Evolutionary conservation across 2,888 invertebrate genomes (phyloP).

Genomic region (Bombylius major): DNA sequence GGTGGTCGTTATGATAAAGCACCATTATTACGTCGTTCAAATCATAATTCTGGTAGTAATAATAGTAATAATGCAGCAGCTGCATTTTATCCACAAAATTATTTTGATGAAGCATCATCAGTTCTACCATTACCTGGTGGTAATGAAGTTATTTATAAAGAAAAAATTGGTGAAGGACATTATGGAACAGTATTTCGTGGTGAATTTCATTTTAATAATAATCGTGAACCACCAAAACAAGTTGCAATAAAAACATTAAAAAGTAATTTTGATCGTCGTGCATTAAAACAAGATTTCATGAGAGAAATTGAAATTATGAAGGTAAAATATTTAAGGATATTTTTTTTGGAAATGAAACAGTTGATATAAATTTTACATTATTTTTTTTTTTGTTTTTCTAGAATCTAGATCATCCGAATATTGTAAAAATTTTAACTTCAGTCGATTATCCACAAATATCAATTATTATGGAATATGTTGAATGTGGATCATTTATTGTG

Average conservation of each 20-base stretch:
- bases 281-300: slow-evolving; percentile 54
- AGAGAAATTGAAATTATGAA: slow-evolving; percentile 83
- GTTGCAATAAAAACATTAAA: slow-evolving; percentile 60
- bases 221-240: slow-evolving; percentile 28
- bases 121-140: slow-evolving; percentile 26
- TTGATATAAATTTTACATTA: neutral
- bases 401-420: slow-evolving; percentile 73
- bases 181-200: slow-evolving; percentile 79
- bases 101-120: slow-evolving; percentile 20
- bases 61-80: neutral
- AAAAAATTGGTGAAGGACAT: slow-evolving; percentile 51
- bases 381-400: slow-evolving; percentile 27
- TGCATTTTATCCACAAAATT: slow-evolving; percentile 3
- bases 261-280: slow-evolving; percentile 37
- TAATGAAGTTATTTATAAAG: slow-evolving; percentile 24
- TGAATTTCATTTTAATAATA: slow-evolving; percentile 23
- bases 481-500: slow-evolving; percentile 68
- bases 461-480: slow-evolving; percentile 81
- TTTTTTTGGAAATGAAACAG: neutral
- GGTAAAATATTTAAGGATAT: slow-evolving; percentile 35
- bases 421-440: slow-evolving; percentile 75
- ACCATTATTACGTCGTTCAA: slow-evolving; percentile 4
- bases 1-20: slow-evolving; percentile 1
- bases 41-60: neutral
- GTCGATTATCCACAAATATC: slow-evolving; percentile 63